phyloP scores from a whole-genome alignment of 2,888 invertebrate genomes.

The Autographa pulchrina region DNA sequence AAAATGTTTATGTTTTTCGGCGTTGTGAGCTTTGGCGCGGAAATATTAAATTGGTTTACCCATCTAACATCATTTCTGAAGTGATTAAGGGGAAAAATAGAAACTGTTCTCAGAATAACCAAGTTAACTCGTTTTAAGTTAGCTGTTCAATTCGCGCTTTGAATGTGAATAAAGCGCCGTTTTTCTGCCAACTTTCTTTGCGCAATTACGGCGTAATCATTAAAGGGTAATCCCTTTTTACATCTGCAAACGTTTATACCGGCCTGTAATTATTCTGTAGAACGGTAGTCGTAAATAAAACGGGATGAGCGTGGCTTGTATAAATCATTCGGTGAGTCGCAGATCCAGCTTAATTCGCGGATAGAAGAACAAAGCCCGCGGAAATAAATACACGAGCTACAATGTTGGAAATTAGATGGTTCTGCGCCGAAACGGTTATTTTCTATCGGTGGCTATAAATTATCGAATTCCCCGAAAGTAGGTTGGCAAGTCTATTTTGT shows the following conservation, averaged over 20 bases:
- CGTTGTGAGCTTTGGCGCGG: slow-evolving; percentile 50
- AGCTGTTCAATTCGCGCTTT: slow-evolving; percentile 30
- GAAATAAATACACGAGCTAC: slow-evolving; percentile 82
- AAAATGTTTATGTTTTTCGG: slow-evolving; percentile 69
- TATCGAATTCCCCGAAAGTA: slow-evolving; percentile 71
- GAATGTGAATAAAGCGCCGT: slow-evolving; percentile 40
- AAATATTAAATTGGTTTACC: slow-evolving; percentile 62
- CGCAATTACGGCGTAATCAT: slow-evolving; percentile 78
- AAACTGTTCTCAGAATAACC: slow-evolving; percentile 13
- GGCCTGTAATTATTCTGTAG: slow-evolving; percentile 86
- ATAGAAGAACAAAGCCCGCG: slow-evolving; percentile 87
- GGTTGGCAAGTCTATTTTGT: slow-evolving; percentile 56
- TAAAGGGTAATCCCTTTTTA: slow-evolving; percentile 84
- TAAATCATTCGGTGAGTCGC: slow-evolving; percentile 84
- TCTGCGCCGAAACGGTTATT: slow-evolving; percentile 68
- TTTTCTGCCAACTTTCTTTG: slow-evolving; percentile 64
- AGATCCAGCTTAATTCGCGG: slow-evolving; percentile 84
- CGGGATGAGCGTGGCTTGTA: slow-evolving; percentile 86
- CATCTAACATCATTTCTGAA: slow-evolving; percentile 39
- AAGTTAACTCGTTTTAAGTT: slow-evolving; percentile 29
- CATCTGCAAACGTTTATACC: slow-evolving; percentile 83
- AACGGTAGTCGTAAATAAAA: slow-evolving; percentile 86
- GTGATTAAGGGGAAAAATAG: slow-evolving; percentile 32
- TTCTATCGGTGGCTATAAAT: slow-evolving; percentile 75
- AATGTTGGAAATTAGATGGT: slow-evolving; percentile 74